A percentile compares a stretch with the other conserved stretches of the same genome.
phyloP scores from a whole-genome alignment of 2,113 vertebrate species.

The Indicator indicator region DNA sequence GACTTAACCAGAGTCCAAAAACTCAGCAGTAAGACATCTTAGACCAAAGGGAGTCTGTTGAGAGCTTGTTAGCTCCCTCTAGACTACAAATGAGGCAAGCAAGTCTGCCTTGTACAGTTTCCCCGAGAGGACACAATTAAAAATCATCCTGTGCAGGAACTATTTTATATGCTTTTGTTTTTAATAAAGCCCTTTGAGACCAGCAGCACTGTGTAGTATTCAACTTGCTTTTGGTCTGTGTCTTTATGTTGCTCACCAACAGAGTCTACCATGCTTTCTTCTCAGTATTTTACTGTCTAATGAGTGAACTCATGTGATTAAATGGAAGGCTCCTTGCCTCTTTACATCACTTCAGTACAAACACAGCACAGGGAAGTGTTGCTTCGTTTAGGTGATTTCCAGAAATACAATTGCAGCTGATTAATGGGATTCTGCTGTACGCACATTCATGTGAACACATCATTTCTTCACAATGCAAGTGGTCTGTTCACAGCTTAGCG shows the following conservation, averaged over 20 bases:
- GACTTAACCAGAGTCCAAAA: background rate
- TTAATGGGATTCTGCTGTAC: background rate
- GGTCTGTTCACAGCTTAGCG: background rate
- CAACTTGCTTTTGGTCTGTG: background rate
- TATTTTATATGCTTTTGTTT: conserved; percentile 55
- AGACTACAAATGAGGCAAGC: background rate
- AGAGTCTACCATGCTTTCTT: background rate
- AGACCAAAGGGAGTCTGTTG: background rate
- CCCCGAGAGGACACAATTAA: conserved; percentile 50
- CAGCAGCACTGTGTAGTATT: background rate
- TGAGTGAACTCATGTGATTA: background rate
- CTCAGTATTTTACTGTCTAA: background rate
- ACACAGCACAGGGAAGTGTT: background rate
- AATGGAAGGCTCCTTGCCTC: background rate
- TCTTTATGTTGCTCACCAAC: background rate
- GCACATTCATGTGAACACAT: background rate
- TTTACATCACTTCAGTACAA: background rate
- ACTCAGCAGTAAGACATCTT: background rate
- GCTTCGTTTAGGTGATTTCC: background rate
- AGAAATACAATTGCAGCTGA: background rate
- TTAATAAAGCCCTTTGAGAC: conserved; percentile 69
- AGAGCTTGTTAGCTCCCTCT: conserved; percentile 20
- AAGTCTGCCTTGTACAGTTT: background rate
- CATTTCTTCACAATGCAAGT: background rate
- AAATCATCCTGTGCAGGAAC: conserved; percentile 18